phyloP scores from a whole-genome alignment of 2,888 invertebrate species.

The Oscheius sp. region DNA sequence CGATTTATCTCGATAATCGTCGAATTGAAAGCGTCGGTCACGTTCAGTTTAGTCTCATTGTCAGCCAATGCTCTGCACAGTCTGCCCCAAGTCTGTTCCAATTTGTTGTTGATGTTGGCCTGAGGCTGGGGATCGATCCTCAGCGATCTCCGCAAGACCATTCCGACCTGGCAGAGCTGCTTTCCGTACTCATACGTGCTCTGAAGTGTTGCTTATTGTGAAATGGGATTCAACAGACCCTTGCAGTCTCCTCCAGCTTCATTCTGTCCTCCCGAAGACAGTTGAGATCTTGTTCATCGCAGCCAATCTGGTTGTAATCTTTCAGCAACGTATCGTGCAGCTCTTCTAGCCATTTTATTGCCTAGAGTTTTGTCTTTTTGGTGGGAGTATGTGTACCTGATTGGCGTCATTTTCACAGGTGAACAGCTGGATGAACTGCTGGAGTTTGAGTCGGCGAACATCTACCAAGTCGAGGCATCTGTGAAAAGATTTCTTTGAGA shows the following conservation, averaged over 20 bases:
- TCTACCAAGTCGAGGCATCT: conserved; percentile 81
- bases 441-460: conserved; percentile 83
- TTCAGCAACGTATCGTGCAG: conserved; percentile 81
- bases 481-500: not conserved
- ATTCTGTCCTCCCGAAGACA: conserved; percentile 83
- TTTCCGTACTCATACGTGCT: conserved; percentile 86
- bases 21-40: conserved; percentile 54
- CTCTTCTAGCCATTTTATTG: conserved; percentile 84
- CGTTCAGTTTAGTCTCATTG: conserved; percentile 54
- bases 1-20: conserved; percentile 54
- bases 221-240: conserved; percentile 76
- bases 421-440: conserved; percentile 83
- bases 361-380: conserved; percentile 74
- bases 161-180: conserved; percentile 83
- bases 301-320: conserved; percentile 52
- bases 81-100: conserved; percentile 54
- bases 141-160: conserved; percentile 82
- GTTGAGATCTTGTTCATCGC: conserved; percentile 80
- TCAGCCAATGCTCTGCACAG: conserved; percentile 52
- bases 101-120: conserved; percentile 44
- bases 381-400: conserved; percentile 76
- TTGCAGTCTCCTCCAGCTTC: conserved; percentile 84
- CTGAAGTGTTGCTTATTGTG: conserved; percentile 75
- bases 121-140: conserved; percentile 75
- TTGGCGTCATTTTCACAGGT: conserved; percentile 84